Evolutionary conservation across 2,888 invertebrate genomes (phyloP), one percentile per base, ranked within the genome.

Genomic region (Teinopalpus imperialis): DNA sequence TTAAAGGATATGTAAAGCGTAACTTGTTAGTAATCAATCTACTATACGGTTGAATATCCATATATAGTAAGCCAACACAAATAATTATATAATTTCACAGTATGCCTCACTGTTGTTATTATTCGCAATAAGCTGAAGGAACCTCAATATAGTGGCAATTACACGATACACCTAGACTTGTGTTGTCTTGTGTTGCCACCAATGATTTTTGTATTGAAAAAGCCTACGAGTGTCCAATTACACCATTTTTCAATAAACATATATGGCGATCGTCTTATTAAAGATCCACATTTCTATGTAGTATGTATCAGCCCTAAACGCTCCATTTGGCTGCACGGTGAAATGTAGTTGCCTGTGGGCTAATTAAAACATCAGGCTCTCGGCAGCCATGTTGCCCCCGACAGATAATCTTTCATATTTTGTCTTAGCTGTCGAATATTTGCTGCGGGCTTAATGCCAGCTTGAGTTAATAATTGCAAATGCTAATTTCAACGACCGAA

Each of bases 331-430:
- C 70, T 63, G 69, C 59, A 59, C 56, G 64, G 70, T 77, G 78
- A 79, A 81, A 68, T 74, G 78, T 76, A 69, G 64, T 71, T 69
- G 85, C 86, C 86, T 69, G 72, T 73, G 79, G 87, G 86, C 83
- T 83, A 85, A 86, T 87, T 86, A 87, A 85, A 83, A 77, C 81
- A 82, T 85, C 82, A 78, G 54, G 48, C 61, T 56, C 51, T 55
- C 61, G 49, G 61, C 69, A 61, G 65, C 71, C 73, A 71, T 75
- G 72, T 70, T 69, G 61, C 53, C 51, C 43, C 60, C 63, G 75
- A 74, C 79, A 74, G 77, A 71, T 74, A 63, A 80, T 85, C 73
- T 77, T 81, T 86, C 85, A 83, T 81, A 86, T 85, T 86, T 86
- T 86, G 87, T 85, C 86, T 78, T 77, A 68, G 52, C 72, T 73